Percentiles rank a stretch among this genome's conserved stretches.
Conservation (phyloP, 2,888 invertebrate species). For the Lasioglossum pauxillum region DNA sequence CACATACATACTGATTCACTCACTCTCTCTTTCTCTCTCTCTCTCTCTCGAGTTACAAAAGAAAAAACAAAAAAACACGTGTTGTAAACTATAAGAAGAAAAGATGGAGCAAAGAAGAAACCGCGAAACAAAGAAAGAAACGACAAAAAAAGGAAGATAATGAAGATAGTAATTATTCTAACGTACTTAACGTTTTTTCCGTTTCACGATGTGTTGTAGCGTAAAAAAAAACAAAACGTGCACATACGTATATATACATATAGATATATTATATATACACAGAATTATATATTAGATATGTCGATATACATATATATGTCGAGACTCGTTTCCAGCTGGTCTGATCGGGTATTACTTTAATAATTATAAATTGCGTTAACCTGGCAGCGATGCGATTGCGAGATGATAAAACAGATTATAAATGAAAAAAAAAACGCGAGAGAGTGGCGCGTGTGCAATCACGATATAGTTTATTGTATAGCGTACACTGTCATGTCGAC, state of each 20-base stretch:
- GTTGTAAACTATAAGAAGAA: slow-evolving; percentile 60
- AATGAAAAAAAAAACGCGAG: slow-evolving; percentile 6
- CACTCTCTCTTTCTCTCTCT: background rate
- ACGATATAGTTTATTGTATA: slow-evolving; percentile 62
- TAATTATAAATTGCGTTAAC: slow-evolving; percentile 68
- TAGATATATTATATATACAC: slow-evolving; percentile 63
- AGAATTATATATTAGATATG: slow-evolving; percentile 69
- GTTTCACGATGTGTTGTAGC: slow-evolving; percentile 71
- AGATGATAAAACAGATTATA: slow-evolving; percentile 27
- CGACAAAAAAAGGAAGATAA: slow-evolving; percentile 11
- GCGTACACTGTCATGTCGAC: slow-evolving; percentile 41
- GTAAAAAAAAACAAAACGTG: slow-evolving; percentile 55
- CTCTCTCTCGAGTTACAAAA: slow-evolving; percentile 49
- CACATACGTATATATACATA: slow-evolving; percentile 63
- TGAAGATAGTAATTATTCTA: slow-evolving; percentile 56
- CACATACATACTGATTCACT: background rate
- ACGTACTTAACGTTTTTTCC: slow-evolving; percentile 69
- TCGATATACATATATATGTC: slow-evolving; percentile 70
- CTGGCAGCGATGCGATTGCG: slow-evolving; percentile 70
- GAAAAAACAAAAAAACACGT: slow-evolving; percentile 16
- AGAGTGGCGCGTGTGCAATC: slow-evolving; percentile 61
- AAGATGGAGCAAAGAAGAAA: background rate
- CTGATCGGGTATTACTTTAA: slow-evolving; percentile 77
- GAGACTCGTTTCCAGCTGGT: slow-evolving; percentile 82
- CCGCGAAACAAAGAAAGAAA: slow-evolving; percentile 21